Evolutionary conservation across 1,140 invertebrate species (phyloP).

Genomic region (Pseudachorutes palmiensis): DNA sequence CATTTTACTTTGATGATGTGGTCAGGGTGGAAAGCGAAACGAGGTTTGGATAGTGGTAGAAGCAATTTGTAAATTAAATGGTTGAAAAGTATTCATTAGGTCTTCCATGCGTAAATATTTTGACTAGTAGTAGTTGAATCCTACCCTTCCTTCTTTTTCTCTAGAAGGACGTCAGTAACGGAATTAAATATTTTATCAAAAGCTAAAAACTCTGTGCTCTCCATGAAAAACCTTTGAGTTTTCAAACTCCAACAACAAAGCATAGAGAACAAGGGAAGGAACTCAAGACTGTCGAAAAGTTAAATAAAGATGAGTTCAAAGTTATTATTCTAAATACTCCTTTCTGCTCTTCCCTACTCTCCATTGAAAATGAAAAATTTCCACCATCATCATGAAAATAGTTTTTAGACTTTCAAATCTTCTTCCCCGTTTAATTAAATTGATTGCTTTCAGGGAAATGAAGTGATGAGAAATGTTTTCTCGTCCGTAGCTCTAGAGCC

Average conservation of each 20-base stretch:
- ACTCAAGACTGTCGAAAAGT: no score
- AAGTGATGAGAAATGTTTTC: constrained; percentile 1
- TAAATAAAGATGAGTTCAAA: background rate
- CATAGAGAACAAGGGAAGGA: background rate
- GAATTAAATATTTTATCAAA: background rate
- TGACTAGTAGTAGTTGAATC: no score
- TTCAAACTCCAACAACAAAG: no score
- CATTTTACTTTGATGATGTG: no score
- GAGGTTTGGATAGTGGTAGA: background rate
- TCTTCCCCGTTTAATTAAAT: constrained; percentile 4
- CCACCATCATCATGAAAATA: background rate
- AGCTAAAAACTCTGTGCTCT: no score
- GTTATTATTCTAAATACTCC: no score
- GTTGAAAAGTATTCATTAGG: no score
- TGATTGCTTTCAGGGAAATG: background rate
- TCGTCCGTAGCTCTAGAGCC: no score
- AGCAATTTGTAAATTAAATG: background rate
- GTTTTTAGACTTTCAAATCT: background rate
- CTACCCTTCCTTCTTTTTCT: no score
- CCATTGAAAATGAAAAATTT: background rate
- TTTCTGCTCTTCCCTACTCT: background rate
- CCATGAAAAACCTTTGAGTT: no score
- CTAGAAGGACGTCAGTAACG: no score
- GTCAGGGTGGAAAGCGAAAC: no score
- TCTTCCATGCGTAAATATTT: background rate